A percentile compares a stretch with the other conserved stretches of the same genome.
phyloP scores from a whole-genome alignment of 2,888 invertebrate species.

The Morpho deidamia region DNA sequence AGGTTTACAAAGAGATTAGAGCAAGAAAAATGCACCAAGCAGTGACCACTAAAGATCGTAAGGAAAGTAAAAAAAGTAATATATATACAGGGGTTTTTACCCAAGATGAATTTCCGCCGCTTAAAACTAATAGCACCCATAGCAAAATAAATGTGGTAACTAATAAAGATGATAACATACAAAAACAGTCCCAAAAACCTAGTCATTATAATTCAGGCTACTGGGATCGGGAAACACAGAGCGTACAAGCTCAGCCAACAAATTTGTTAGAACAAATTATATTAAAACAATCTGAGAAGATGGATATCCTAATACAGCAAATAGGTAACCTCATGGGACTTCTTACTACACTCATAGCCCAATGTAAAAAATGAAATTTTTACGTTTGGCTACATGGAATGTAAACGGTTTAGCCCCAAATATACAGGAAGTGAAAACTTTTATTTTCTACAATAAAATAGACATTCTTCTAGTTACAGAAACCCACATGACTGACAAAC shows the following conservation, averaged over 20 bases:
- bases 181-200: too few relatives aligned
- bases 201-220: too few relatives aligned
- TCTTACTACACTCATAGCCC: constrained; percentile 16
- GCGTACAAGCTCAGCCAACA: too few relatives aligned
- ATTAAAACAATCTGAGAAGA: constrained; percentile 22
- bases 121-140: too few relatives aligned
- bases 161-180: too few relatives aligned
- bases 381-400: constrained; percentile 3
- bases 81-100: not conserved
- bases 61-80: not conserved
- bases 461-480: not conserved
- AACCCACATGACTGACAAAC: not conserved
- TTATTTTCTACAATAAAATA: not conserved
- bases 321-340: constrained; percentile 18
- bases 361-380: constrained; percentile 4
- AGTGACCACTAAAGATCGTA: too few relatives aligned
- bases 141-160: too few relatives aligned
- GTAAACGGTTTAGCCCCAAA: constrained; percentile 3
- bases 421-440: not conserved
- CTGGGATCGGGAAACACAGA: too few relatives aligned
- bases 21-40: not conserved
- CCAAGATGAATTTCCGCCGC: not conserved
- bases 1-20: not conserved
- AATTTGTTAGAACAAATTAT: constrained; percentile 1
- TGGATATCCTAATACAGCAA: constrained; percentile 18